These are phyloP conservation scores for Thalassaphorura encarpata DNA, from an alignment of 1,140 invertebrate species.

Conservation along the genomic window DNA sequence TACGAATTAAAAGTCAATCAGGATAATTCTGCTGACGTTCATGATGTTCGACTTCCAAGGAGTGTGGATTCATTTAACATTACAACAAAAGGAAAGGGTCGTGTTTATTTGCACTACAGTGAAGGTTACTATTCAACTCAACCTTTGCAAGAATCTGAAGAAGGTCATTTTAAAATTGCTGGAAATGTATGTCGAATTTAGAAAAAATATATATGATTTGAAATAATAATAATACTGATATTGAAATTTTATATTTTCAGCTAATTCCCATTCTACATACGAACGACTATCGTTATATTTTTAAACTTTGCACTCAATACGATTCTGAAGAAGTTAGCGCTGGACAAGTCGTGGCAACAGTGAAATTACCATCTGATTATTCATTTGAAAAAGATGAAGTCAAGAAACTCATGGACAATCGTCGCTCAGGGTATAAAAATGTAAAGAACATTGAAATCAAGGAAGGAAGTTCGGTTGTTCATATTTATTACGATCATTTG, in stretches of 20 bases:
- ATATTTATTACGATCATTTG: slow-evolving; percentile 4
- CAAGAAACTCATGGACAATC: neutral
- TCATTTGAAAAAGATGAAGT: neutral
- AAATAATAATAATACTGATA: neutral
- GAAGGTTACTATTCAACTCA: slow-evolving; percentile 76
- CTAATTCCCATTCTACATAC: neutral
- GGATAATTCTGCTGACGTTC: neutral
- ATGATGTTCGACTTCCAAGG: slow-evolving; percentile 41
- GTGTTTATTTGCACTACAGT: slow-evolving; percentile 69
- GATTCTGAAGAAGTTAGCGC: neutral
- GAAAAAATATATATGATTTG: neutral
- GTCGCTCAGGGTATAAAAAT: slow-evolving; percentile 36
- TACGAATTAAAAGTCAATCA: too few species aligned
- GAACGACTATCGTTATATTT: too few species aligned
- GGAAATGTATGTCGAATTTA: neutral
- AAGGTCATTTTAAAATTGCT: neutral
- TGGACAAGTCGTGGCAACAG: neutral
- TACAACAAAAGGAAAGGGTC: slow-evolving; percentile 64
- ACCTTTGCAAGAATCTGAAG: slow-evolving; percentile 53
- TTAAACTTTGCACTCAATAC: neutral
- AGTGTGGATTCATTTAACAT: slow-evolving; percentile 48
- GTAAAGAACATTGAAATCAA: neutral
- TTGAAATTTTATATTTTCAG: neutral
- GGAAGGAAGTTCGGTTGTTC: neutral
- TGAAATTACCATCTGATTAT: slow-evolving; percentile 4